A percentile compares a stretch with the other conserved stretches of the same genome.
These are phyloP conservation scores for Molossus molossus DNA, from an alignment of 2,797 vertebrate genomes.

Conservation along the genomic window DNA sequence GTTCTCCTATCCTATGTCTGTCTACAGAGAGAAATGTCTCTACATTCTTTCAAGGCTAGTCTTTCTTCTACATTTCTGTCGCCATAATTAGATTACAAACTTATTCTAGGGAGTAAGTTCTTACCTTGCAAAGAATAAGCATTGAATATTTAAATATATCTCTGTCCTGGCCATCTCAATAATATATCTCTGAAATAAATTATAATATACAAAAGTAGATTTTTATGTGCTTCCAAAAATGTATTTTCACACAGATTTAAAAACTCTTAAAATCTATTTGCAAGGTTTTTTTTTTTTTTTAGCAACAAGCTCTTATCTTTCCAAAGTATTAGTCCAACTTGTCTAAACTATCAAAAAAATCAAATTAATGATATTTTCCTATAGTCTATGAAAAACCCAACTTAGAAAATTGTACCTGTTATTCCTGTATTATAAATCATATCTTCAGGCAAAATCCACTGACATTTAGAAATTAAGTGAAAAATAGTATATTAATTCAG, in stretches of 20 bases:
- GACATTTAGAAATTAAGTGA: slow-evolving; percentile 18
- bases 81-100: slow-evolving; percentile 38
- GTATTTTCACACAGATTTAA: slow-evolving; percentile 49
- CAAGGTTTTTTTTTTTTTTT: background rate
- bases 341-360: slow-evolving; percentile 54
- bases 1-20: background rate
- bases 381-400: slow-evolving; percentile 13
- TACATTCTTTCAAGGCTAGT: background rate
- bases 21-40: background rate
- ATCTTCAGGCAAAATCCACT: slow-evolving; percentile 50
- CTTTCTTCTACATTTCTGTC: slow-evolving; percentile 26
- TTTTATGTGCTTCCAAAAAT: slow-evolving; percentile 26
- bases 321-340: background rate
- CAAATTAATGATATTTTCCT: slow-evolving; percentile 47
- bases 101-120: slow-evolving; percentile 1
- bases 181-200: slow-evolving; percentile 54
- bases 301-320: slow-evolving; percentile 38
- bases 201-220: background rate
- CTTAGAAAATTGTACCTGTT: background rate
- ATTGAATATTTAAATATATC: slow-evolving; percentile 8
- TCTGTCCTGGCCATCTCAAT: background rate
- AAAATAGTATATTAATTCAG: slow-evolving; percentile 58
- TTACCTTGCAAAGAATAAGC: slow-evolving; percentile 22
- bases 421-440: slow-evolving; percentile 55
- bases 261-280: slow-evolving; percentile 26